Percentiles rank a stretch among this genome's conserved stretches.
These are phyloP conservation scores for Casuarius casuarius DNA, from an alignment of 2,113 vertebrate genomes.

Conservation along the genomic window DNA sequence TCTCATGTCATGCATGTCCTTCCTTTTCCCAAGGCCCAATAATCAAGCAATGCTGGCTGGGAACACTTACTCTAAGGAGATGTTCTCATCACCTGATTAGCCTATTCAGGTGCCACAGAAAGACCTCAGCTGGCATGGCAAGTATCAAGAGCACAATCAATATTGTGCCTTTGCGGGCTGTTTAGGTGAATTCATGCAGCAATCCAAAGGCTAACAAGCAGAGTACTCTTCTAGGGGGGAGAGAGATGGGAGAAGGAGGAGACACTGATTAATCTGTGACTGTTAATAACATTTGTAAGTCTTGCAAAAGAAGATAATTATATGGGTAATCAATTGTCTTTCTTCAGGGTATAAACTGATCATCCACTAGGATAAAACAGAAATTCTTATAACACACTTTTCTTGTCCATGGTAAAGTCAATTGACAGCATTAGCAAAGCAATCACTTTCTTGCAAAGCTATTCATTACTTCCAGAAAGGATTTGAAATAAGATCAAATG, in stretches of 20 bases:
- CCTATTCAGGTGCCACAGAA: not conserved
- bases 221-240: not conserved
- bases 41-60: not conserved
- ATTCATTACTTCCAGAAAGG: conserved; percentile 32
- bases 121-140: not conserved
- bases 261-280: conserved; percentile 47
- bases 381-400: conserved; percentile 37
- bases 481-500: conserved; percentile 30
- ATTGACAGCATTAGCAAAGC: conserved; percentile 34
- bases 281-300: conserved; percentile 22
- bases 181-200: conserved; percentile 5
- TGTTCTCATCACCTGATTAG: conserved; percentile 32
- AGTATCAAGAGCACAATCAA: conserved; percentile 1
- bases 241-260: not conserved
- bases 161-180: not conserved
- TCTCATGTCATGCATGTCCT: not conserved
- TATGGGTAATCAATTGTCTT: conserved; percentile 26
- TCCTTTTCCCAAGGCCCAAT: not conserved
- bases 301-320: conserved; percentile 28
- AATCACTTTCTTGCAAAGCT: not conserved
- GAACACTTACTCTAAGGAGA: not conserved
- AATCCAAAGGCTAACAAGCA: not conserved
- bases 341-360: conserved; percentile 25
- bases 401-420: conserved; percentile 22
- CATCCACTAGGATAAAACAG: conserved; percentile 34